phyloP scores from a whole-genome alignment of 2,888 invertebrate species.

The Noctua fimbriata region DNA sequence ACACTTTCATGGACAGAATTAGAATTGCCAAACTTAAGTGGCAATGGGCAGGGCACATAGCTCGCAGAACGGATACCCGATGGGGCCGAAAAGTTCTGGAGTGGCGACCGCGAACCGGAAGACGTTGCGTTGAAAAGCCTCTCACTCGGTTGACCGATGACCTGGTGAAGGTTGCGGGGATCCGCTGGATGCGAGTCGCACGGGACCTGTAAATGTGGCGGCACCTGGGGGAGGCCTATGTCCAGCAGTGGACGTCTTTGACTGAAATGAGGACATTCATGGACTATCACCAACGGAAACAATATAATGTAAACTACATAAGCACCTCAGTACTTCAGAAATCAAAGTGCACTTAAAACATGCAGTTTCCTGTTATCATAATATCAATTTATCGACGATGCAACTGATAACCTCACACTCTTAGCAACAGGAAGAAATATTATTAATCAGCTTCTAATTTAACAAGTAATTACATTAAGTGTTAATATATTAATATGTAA shows the following conservation, averaged over 20 bases:
- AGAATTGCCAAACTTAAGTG: too few species aligned
- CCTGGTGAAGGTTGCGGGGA: too few species aligned
- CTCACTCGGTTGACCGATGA: too few species aligned
- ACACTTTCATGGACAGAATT: neutral
- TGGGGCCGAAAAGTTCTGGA: too few species aligned
- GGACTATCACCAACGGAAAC: neutral
- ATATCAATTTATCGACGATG: slow-evolving; percentile 21
- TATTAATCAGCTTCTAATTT: neutral
- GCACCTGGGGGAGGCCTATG: too few species aligned
- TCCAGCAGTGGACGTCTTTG: too few species aligned
- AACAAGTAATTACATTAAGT: slow-evolving; percentile 35
- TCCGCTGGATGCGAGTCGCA: too few species aligned
- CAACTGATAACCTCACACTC: slow-evolving; percentile 41
- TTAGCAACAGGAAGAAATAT: slow-evolving; percentile 22
- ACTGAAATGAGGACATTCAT: neutral
- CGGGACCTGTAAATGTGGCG: too few species aligned
- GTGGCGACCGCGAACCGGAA: too few species aligned
- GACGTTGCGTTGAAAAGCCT: too few species aligned
- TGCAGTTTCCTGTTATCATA: neutral
- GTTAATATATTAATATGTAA: slow-evolving; percentile 11
- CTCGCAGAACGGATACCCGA: too few species aligned
- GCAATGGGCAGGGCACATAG: too few species aligned
- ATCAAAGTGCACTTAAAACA: slow-evolving; percentile 13
- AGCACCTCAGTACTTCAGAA: neutral
- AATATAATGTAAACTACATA: neutral